Evolutionary conservation across 1,140 invertebrate genomes (phyloP), one percentile per base, ranked within the genome.

Genomic region (Drosophila melanica): DNA sequence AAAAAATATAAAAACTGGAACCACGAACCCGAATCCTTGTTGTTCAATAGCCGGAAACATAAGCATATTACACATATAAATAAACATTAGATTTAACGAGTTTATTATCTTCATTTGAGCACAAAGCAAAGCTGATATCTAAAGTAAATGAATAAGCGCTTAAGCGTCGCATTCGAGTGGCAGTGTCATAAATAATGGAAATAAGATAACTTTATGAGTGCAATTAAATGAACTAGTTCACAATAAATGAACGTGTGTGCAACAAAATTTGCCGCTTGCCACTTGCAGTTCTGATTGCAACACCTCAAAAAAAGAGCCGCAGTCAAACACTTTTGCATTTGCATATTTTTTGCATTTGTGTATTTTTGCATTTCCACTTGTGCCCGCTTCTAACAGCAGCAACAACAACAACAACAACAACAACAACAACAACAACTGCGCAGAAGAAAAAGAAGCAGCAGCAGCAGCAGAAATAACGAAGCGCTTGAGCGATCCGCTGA

Each of bases 401-500:
- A 55, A 16, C 16, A 18, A 27, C 35, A 2, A 41, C 12, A n/a
- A n/a, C n/a, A n/a, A n/a, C n/a, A n/a, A n/a, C n/a, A 27, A 7
- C 27, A 27, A 27, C 14, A 47, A 37, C 42, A 55, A 16, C 16
- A 18, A 27, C 35, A 2, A 41, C 12, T 10, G n/a, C 7, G 54
- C 2, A 60, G 37, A 9, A 57, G 53, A 42, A 55, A 35, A 44
- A 44, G 62, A 27, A 54, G 20, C 18, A 59, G 41, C 23, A 33
- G 33, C 7, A 35, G 33, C 7, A 51, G 18, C 33, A 63, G 45
- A 54, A 33, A 41, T 53, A 73, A 54, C 71, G 74, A 79, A 81
- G 71, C 82, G 84, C 79, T 89, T 77, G 58, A 89, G 84, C 82
- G 77, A 77, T 79, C 66, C 68, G 50, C 60, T 71, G 54, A 72